Base-by-base conservation (phyloP, 2,113 vertebrate species). In the Mormyrus lacerda region DNA sequence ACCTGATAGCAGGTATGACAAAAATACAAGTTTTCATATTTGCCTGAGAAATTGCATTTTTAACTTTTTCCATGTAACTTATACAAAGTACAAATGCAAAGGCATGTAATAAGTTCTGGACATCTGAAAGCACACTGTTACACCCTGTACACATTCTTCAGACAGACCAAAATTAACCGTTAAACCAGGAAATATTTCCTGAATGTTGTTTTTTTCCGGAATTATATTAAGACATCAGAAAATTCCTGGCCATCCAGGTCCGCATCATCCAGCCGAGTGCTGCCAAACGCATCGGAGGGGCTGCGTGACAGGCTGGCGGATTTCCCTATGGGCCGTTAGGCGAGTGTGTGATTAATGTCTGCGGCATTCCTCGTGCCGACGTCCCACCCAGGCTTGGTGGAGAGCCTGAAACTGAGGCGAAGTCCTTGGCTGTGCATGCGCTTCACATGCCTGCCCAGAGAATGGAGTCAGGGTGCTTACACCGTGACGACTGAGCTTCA, bases 171-270 rank as follows among this genome's bases (percentile, higher is more conserved):
- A 89, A 87, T 51, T 47, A 76, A 13, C 15, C 69, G 13, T 48
- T 1, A 24, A 65, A 31, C 31, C 45, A 45, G 15, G 24, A 86
- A 86, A 86, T 27, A 35, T 51, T n/a, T n/a, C 45, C 48, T 0
- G 24, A 45, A 84, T 44, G 39, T 47, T 24, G 4, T n/a, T 27
- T 53, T 27, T 53, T n/a, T 24, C n/a, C 1, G 3, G 31, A 53
- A 87, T 53, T 35, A 53, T 13, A 44, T 85, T 65, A 42, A 17
- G 83, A 87, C 65, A 35, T 76, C 47, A 89, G 82, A 61, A 90
- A 89, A 89, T 86, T 89, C 88, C 90, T 27, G 11, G 48, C 35
- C 3, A 50, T 87, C n/a, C 2, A 48, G 50, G 15, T 73, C 42
- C 3, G 8, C 3, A 19, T 55, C 48, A 79, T 53, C 35, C 65